phyloP scores from a whole-genome alignment of 2,797 vertebrate genomes.

The Philypnodon macrostomus region DNA sequence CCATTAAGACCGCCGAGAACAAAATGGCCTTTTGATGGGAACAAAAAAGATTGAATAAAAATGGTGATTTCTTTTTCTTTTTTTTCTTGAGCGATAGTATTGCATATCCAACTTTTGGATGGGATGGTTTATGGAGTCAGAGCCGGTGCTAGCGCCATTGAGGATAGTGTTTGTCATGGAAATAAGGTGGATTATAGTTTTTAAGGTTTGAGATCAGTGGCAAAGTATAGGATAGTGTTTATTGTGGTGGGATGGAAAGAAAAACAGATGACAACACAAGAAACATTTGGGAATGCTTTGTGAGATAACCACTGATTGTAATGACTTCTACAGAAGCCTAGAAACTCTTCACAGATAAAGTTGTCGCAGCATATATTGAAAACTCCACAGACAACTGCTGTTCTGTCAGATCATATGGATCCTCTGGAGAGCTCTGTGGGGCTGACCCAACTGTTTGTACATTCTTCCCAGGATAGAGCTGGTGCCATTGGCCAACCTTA shows the following conservation, averaged over 20 bases:
- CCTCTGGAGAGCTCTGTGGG: constrained; percentile 55
- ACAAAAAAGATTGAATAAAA: constrained; percentile 82
- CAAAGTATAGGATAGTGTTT: constrained; percentile 67
- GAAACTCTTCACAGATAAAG: constrained; percentile 6
- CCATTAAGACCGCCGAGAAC: constrained; percentile 73
- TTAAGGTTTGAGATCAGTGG: constrained; percentile 67
- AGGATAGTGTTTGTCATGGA: constrained; percentile 74
- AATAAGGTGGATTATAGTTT: constrained; percentile 75
- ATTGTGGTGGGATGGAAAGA: constrained; percentile 54
- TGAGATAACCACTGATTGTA: constrained; percentile 49
- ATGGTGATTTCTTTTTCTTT: constrained; percentile 75
- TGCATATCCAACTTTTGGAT: constrained; percentile 67
- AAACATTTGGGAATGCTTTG: constrained; percentile 40
- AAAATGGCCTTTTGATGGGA: constrained; percentile 75
- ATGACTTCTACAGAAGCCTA: constrained; percentile 33
- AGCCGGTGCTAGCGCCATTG: constrained; percentile 57
- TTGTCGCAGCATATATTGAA: not conserved
- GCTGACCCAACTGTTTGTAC: constrained; percentile 55
- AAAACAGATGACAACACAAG: constrained; percentile 44
- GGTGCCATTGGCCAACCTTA: constrained; percentile 57
- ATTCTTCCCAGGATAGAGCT: constrained; percentile 57
- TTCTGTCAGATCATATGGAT: constrained; percentile 60
- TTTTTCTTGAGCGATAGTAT: constrained; percentile 62
- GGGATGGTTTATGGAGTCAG: constrained; percentile 59
- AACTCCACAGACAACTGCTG: constrained; percentile 15